These are phyloP conservation scores for Rhaphigaster nebulosa DNA, from an alignment of 2,888 invertebrate species.

Conservation along the genomic window DNA sequence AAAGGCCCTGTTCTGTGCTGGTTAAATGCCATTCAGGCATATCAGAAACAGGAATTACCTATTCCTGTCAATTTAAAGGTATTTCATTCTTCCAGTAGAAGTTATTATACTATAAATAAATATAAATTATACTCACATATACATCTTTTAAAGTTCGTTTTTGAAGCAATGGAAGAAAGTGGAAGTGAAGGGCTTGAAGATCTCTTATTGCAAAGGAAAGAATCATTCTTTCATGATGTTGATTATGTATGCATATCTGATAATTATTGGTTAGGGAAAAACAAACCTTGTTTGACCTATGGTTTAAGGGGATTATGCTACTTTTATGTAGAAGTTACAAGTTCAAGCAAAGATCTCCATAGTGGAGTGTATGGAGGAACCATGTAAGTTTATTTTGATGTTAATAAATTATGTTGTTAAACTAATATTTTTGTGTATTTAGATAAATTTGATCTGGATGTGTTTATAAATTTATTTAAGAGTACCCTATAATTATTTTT, in stretches of 20 bases:
- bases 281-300: slow-evolving; percentile 97
- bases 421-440: slow-evolving; percentile 59
- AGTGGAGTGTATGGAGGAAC: slow-evolving; percentile 97
- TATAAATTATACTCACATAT: not conserved
- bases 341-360: slow-evolving; percentile 90
- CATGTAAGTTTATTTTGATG: slow-evolving; percentile 75
- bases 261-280: slow-evolving; percentile 98
- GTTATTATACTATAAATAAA: not conserved
- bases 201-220: slow-evolving; percentile 78
- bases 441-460: no score
- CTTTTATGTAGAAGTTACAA: slow-evolving; percentile 88
- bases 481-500: no score
- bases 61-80: slow-evolving; percentile 77
- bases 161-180: slow-evolving; percentile 99
- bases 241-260: slow-evolving; percentile 98
- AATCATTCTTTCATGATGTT: slow-evolving; percentile 84
- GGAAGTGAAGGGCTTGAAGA: slow-evolving; percentile 97
- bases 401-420: not conserved
- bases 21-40: slow-evolving; percentile 94
- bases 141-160: slow-evolving; percentile 77
- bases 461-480: no score
- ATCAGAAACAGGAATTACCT: slow-evolving; percentile 78
- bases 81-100: slow-evolving; percentile 45
- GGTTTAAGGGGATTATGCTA: slow-evolving; percentile 95
- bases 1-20: slow-evolving; percentile 96